These are phyloP conservation scores for Nestor notabilis DNA, from an alignment of 2,113 vertebrate genomes.

Conservation along the genomic window DNA sequence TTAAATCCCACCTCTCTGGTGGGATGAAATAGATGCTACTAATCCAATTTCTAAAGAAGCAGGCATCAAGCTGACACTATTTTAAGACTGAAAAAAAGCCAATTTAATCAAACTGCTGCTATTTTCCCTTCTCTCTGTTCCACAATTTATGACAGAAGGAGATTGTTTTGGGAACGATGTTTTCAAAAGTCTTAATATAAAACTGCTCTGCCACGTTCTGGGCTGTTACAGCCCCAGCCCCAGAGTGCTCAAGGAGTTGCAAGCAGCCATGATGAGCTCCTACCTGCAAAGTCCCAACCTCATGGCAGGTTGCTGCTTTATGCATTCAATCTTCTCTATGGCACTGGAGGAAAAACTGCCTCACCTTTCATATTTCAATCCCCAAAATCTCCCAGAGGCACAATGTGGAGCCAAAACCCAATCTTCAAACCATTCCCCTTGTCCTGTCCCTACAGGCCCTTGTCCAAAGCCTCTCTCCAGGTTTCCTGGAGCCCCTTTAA, in stretches of 20 bases:
- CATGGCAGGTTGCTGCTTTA: background rate
- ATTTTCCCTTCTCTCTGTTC: background rate
- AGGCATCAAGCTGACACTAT: background rate
- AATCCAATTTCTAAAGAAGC: background rate
- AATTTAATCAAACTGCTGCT: background rate
- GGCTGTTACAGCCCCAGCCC: background rate
- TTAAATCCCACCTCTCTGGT: background rate
- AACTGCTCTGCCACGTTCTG: background rate
- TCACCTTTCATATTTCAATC: background rate
- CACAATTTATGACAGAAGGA: background rate
- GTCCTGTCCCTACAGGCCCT: no score
- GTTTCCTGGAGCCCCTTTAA: background rate
- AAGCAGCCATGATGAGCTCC: background rate
- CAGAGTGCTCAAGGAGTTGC: background rate
- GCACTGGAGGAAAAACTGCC: background rate
- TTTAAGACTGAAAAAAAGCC: background rate
- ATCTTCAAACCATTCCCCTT: background rate
- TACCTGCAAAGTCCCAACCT: background rate
- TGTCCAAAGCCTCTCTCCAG: background rate
- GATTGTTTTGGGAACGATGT: background rate
- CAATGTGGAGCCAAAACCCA: rapidly evolving
- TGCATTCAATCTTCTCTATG: background rate
- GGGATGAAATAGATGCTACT: background rate
- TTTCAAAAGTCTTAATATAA: background rate
- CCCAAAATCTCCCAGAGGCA: background rate